Conservation (phyloP, 2,888 invertebrate species). For the Meiosimyza decipiens region DNA sequence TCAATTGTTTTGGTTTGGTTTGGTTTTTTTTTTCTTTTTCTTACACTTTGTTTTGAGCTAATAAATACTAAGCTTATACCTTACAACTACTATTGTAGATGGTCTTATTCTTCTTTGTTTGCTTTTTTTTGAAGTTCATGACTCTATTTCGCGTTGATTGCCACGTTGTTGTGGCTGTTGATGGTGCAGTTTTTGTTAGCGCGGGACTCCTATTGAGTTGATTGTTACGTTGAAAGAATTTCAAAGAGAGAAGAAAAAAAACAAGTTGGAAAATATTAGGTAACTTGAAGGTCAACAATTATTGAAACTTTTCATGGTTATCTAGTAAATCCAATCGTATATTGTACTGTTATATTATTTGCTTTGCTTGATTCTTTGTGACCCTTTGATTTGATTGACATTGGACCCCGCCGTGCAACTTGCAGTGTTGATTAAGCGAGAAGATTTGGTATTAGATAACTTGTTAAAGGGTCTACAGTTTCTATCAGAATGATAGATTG, state of each 20-base stretch:
- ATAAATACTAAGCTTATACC: constrained; percentile 22
- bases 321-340: too few species aligned
- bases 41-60: too few species aligned
- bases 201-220: not conserved
- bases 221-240: constrained; percentile 2
- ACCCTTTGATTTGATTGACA: too few species aligned
- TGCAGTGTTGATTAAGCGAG: too few species aligned
- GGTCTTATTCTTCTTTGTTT: constrained; percentile 1
- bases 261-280: not conserved
- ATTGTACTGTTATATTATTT: too few species aligned
- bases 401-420: too few species aligned
- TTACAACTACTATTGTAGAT: not conserved
- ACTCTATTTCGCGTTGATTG: constrained; percentile 32
- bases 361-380: too few species aligned
- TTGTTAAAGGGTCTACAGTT: too few species aligned
- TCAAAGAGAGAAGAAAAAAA: not conserved
- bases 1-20: constrained; percentile 33
- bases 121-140: constrained; percentile 28
- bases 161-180: not conserved
- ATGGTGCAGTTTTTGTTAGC: not conserved
- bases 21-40: not conserved
- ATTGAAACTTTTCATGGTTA: too few species aligned
- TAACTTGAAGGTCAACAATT: constrained; percentile 32
- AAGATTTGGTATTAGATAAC: too few species aligned
- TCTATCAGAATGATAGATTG: too few species aligned